A percentile compares a stretch with the other conserved stretches of the same genome.
These are phyloP conservation scores for Periplaneta americana DNA, from an alignment of 1,140 invertebrate genomes.

Conservation along the genomic window DNA sequence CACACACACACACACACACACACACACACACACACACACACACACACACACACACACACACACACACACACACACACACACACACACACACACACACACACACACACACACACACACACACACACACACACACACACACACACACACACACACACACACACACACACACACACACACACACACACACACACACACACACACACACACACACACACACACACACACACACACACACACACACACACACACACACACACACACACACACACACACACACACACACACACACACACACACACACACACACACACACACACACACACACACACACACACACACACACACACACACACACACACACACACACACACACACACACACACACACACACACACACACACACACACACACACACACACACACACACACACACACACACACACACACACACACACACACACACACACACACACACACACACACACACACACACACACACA, in stretches of 20 bases:
- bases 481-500: not conserved
- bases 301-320: not conserved
- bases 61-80: conserved; percentile 1
- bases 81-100: not conserved
- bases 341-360: not conserved
- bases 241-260: not conserved
- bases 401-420: not conserved
- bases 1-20: conserved; percentile 22
- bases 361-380: not conserved
- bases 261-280: not conserved
- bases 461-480: conserved; percentile 15
- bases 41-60: conserved; percentile 22
- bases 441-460: conserved; percentile 17
- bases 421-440: conserved; percentile 10
- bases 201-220: conserved; percentile 17
- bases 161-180: conserved; percentile 22
- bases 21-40: conserved; percentile 22
- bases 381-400: not conserved
- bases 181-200: conserved; percentile 22
- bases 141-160: conserved; percentile 17
- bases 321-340: not conserved
- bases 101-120: not conserved
- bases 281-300: not conserved
- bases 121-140: not conserved
- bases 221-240: not conserved